These are phyloP conservation scores for Drosophila teissieri DNA, from an alignment of 1,140 invertebrate genomes.

Conservation along the genomic window DNA sequence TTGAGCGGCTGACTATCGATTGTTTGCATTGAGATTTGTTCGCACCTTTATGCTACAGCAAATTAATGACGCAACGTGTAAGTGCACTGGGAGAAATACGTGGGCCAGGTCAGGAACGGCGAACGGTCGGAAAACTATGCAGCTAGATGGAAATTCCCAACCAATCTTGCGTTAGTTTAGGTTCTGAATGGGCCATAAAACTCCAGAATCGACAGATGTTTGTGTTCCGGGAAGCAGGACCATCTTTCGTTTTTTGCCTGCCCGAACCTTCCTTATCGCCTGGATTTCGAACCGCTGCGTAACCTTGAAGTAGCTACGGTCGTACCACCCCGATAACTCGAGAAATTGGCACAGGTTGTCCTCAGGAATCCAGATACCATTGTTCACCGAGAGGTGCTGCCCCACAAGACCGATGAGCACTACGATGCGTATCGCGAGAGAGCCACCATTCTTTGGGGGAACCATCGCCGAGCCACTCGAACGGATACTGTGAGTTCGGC, in stretches of 20 bases:
- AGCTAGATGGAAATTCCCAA: neutral
- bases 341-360: slow-evolving; percentile 17
- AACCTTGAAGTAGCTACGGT: slow-evolving; percentile 30
- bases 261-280: slow-evolving; percentile 42
- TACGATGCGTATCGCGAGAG: slow-evolving; percentile 35
- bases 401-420: slow-evolving; percentile 15
- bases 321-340: slow-evolving; percentile 10
- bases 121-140: too few species aligned
- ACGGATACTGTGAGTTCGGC: slow-evolving; percentile 39
- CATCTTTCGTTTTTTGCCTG: slow-evolving; percentile 2
- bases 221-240: slow-evolving; percentile 24
- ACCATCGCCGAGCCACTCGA: slow-evolving; percentile 39
- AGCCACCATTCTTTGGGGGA: slow-evolving; percentile 24
- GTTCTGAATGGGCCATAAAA: neutral
- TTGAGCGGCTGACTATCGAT: slow-evolving; percentile 43
- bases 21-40: slow-evolving; percentile 49
- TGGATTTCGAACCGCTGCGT: slow-evolving; percentile 8
- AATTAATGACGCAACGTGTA: slow-evolving; percentile 38
- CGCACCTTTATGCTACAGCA: slow-evolving; percentile 46
- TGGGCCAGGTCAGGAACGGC: slow-evolving; percentile 6
- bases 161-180: slow-evolving; percentile 14
- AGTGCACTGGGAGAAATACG: slow-evolving; percentile 23
- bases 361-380: slow-evolving; percentile 25
- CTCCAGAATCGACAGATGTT: slow-evolving; percentile 22
- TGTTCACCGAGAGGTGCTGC: slow-evolving; percentile 14